A percentile compares a stretch with the other conserved stretches of the same genome.
phyloP scores from a whole-genome alignment of 2,113 vertebrate species.

The Anthoscopus minutus region DNA sequence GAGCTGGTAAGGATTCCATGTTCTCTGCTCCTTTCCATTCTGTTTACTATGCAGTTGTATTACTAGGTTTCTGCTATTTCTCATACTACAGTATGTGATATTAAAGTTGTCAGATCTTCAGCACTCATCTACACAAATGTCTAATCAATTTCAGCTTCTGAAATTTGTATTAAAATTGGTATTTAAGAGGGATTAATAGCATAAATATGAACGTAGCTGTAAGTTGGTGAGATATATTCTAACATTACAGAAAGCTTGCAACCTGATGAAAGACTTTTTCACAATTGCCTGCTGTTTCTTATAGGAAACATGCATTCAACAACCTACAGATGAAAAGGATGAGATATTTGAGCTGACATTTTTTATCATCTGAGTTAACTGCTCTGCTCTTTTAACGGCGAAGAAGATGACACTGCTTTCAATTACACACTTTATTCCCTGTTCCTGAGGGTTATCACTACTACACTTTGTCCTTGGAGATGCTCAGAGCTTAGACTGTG shows the following conservation, averaged over 20 bases:
- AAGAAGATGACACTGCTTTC: not conserved
- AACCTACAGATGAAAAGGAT: not conserved
- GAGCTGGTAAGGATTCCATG: not conserved
- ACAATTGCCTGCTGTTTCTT: not conserved
- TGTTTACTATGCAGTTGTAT: not conserved
- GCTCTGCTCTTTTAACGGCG: not conserved
- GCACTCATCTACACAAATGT: not conserved
- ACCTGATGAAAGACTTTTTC: not conserved
- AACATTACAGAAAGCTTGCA: not conserved
- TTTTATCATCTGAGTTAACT: not conserved
- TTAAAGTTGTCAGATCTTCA: not conserved
- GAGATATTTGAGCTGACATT: not conserved
- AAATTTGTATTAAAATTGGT: not conserved
- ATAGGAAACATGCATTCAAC: not conserved
- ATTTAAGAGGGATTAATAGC: not conserved
- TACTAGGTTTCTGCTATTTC: not conserved
- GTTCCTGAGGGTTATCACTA: not conserved
- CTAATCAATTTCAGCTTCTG: not conserved
- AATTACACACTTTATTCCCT: not conserved
- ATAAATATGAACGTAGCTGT: not conserved
- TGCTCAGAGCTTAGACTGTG: not conserved
- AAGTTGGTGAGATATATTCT: not conserved
- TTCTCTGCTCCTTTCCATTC: not conserved
- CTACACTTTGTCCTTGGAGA: not conserved
- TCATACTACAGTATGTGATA: not conserved